Base-by-base conservation (phyloP, 2,113 vertebrate species). In the Climacteris rufus region DNA sequence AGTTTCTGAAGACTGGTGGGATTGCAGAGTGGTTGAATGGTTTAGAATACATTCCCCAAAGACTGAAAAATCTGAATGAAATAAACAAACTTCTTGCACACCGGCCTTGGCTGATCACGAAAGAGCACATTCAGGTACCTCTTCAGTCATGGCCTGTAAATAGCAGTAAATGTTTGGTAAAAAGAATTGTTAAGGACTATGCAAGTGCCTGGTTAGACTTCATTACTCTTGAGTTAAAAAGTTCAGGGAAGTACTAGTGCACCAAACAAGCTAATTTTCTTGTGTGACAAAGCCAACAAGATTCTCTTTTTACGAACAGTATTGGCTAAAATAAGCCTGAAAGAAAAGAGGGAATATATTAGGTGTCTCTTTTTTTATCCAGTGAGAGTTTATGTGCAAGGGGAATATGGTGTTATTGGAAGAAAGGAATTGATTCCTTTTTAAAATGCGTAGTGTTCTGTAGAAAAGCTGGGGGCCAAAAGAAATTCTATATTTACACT, bases 81-180 rank as follows among this genome's bases (percentile, higher is more conserved):
- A 98, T 99, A 95, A 99, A 99, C 93, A 99, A 99, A 88, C 97
- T 99, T 90, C 98, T 99, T 75, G 98, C 98, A 61, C 98, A 99
- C 94, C 97, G 98, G 65, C 98, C 98, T 50, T 99, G 98, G 98
- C 97, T 99, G 28, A 98, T 99, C 96, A 98, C 98, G 0, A 98
- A 99, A 97, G 98, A 98, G 85, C 98, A 99, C 94, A 99, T 99
- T 96, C 98, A 98, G 98, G 98, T 99, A 98, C 83, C 33, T 42
- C 15, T 52, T 31, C 57, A 83, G 70, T 76, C 13, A 0, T 89
- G 59, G 37, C n/a, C 57, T 83, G 31, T 39, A 47, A 83, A 59
- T 25, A 74, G n/a, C 69, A 68, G 44, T 35, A 44, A 75, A 78
- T 30, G 11, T 49, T 39, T 13, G 3, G 16, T 49, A 20, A 18